Percentiles rank a stretch among this genome's conserved stretches.
Conservation (phyloP, 92 coral and sea anemone genomes). For the Palythoa heliodiscus region DNA sequence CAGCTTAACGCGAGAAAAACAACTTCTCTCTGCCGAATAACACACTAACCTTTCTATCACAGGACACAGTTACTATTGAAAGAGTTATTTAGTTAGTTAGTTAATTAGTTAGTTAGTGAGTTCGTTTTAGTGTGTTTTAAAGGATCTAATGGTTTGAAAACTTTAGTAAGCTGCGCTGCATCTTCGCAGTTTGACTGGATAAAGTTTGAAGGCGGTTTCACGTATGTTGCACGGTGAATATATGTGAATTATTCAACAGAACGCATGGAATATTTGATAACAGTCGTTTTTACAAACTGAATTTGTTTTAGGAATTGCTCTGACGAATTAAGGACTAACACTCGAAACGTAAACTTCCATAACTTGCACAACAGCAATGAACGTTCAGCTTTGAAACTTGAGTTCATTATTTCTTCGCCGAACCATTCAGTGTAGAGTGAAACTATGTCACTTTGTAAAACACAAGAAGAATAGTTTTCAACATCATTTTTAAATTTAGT, state of each 20-base stretch:
- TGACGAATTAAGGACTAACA: neutral
- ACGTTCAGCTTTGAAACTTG: no score
- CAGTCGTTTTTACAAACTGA: neutral
- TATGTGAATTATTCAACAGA: slow-evolving; percentile 30
- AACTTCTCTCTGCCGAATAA: neutral
- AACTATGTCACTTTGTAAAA: neutral
- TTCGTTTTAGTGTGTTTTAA: neutral
- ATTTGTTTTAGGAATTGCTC: neutral
- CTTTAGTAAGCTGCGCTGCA: neutral
- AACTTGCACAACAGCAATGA: no score
- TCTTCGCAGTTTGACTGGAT: neutral
- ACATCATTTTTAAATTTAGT: neutral
- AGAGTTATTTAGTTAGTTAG: no score
- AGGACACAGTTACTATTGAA: neutral
- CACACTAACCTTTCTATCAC: neutral
- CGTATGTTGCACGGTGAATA: neutral
- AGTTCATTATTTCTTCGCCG: no score
- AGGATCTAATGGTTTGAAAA: neutral
- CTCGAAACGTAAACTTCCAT: neutral
- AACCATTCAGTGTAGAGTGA: no score
- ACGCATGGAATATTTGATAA: slow-evolving; percentile 42
- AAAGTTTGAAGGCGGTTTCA: neutral
- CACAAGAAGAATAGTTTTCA: neutral
- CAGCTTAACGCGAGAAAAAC: neutral
- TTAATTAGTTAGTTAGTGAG: no score